Evolutionary conservation across 1,140 invertebrate species (phyloP), one percentile per base, ranked within the genome.

Genomic region (Ceratosolen solmsi): DNA sequence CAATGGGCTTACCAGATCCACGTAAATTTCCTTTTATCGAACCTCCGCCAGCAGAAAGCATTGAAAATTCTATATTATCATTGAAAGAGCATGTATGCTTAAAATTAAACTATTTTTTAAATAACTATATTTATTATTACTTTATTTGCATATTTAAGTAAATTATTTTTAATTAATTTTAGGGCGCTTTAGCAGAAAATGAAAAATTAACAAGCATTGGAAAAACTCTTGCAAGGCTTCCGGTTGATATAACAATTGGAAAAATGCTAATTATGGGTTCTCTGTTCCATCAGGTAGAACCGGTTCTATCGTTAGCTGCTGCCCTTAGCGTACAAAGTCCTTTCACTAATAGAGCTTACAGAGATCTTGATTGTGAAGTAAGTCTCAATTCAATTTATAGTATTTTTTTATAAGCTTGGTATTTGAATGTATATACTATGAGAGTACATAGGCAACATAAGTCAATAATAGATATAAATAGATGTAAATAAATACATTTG

Each of bases 1-100:
- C 98, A 0, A 95, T 99, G 93, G 98, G 98, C 0, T 92, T 99
- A 38, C 96, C 95, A 68, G 96, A 99, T 92, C 95, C 96, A 15
- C 92, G 97, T 54, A 94, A 96, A 87, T 99, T 99, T 93, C 98
- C 98, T 2, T 99, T 99, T 89, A 94, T 99, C 58, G 98, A 99
- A 91, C 93, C 96, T 36, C 99, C 99, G 22, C 93, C 94, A 22
- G 87, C 93, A 33, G 94, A 96, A 58, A 96, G 93, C 68, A 94
- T 99, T 74, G 98, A 99, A 90, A 96, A 96, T 88, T 95, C 98
- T 0, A 92, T 99, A 77, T 89, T 95, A 58, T 95, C 95, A 70
- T 91, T 99, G 17, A 98, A 98, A 92, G 96, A 98, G 89, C 95
- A 98, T 89, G 96, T 96, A 91, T 89, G 92, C 89, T 82, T 51